Evolutionary conservation across 2,113 vertebrate genomes (phyloP).

Genomic region (Pampusana beccarii): DNA sequence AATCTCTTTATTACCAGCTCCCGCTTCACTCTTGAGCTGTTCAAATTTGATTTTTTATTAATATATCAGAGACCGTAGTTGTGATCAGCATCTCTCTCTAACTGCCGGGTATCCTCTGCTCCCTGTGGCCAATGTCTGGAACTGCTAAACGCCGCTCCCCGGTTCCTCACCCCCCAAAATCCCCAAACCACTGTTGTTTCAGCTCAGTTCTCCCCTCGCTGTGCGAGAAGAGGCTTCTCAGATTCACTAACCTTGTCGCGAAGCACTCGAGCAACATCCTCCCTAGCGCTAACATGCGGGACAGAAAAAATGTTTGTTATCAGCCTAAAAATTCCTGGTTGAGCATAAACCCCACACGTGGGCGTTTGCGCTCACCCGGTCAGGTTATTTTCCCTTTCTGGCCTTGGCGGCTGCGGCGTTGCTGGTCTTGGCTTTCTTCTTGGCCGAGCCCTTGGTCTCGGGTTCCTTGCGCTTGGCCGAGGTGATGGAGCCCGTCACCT

Average conservation of each 20-base stretch:
- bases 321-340: neutral
- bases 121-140: too few relatives aligned
- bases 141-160: neutral
- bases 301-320: neutral
- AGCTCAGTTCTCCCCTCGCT: neutral
- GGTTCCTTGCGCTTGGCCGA: constrained; percentile 91
- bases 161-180: too few relatives aligned
- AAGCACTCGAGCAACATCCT: neutral
- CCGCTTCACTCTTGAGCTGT: neutral
- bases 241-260: neutral
- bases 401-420: constrained; percentile 73
- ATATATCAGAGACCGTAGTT: rapidly evolving
- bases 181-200: rapidly evolving
- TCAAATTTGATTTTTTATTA: neutral
- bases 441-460: constrained; percentile 83
- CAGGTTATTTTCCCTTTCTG: constrained; percentile 80
- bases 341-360: neutral
- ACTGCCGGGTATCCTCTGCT: neutral
- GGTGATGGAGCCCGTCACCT: constrained; percentile 91
- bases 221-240: too few relatives aligned
- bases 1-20: neutral
- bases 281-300: neutral
- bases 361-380: rapidly evolving
- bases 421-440: constrained; percentile 88
- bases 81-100: neutral